phyloP scores from a whole-genome alignment of 92 coral and sea anemone genomes.

The Siderastrea siderea region DNA sequence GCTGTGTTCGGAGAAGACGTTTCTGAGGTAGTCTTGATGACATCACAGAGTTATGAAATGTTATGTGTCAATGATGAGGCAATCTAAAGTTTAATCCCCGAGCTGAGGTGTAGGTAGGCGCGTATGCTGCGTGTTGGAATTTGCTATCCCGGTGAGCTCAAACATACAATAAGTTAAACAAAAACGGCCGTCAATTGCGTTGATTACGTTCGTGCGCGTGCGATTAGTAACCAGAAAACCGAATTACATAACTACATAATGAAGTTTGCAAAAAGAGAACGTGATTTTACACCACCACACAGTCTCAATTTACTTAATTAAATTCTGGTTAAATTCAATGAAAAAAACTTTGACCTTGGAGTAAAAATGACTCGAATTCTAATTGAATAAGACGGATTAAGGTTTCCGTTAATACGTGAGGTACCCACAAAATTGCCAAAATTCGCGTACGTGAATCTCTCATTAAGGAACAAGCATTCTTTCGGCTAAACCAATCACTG shows the following conservation, averaged over 20 bases:
- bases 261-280: neutral
- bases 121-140: neutral
- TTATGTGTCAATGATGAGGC: too few species aligned
- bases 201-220: neutral
- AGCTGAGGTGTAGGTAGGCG: neutral
- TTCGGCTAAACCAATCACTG: conserved; percentile 14
- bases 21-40: too few species aligned
- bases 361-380: conserved; percentile 3
- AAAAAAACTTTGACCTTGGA: neutral
- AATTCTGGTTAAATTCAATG: neutral
- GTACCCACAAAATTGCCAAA: neutral
- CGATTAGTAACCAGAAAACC: neutral
- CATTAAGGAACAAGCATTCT: conserved; percentile 11
- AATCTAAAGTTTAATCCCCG: neutral
- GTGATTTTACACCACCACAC: neutral
- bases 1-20: too few species aligned
- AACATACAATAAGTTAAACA: neutral
- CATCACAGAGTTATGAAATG: too few species aligned
- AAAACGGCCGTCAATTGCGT: neutral
- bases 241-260: neutral
- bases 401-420: conserved; percentile 37
- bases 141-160: neutral
- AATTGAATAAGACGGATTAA: neutral
- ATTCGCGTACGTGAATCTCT: conserved; percentile 31
- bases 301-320: conserved; percentile 15